These are phyloP conservation scores for Spermophilus dauricus DNA, from an alignment of 2,113 vertebrate genomes.

Conservation along the genomic window DNA sequence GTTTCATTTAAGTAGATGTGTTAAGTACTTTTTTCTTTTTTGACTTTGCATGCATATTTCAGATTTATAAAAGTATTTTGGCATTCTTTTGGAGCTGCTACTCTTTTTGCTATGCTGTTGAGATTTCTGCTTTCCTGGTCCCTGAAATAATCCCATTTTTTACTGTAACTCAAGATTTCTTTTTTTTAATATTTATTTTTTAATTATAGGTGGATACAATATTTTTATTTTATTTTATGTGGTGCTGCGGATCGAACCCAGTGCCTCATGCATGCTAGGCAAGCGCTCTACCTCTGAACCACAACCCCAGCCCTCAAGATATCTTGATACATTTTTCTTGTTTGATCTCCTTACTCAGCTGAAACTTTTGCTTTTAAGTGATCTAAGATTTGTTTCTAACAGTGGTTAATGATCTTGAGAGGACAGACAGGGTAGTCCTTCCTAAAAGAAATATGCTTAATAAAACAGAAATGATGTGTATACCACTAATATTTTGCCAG, in stretches of 20 bases:
- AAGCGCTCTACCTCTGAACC: no score
- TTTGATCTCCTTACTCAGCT: neutral
- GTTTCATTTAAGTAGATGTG: slow-evolving; percentile 18
- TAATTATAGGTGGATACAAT: no score
- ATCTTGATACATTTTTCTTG: slow-evolving; percentile 35
- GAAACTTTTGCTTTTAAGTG: slow-evolving; percentile 47
- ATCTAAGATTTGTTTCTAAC: slow-evolving; percentile 56
- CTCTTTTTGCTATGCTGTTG: neutral
- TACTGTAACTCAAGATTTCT: neutral
- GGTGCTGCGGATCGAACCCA: no score
- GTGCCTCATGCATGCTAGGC: no score
- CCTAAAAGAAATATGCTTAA: slow-evolving; percentile 13
- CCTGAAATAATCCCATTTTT: neutral
- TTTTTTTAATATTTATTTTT: no score
- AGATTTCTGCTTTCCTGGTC: slow-evolving; percentile 23
- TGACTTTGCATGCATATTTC: slow-evolving; percentile 24
- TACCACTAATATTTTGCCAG: neutral
- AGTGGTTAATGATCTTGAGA: neutral
- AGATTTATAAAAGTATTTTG: slow-evolving; percentile 51
- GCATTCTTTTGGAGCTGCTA: neutral
- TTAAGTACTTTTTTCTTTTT: slow-evolving; percentile 41
- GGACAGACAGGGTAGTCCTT: neutral
- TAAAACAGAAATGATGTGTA: neutral
- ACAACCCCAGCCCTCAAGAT: neutral
- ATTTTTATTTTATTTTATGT: no score